Conservation (phyloP, 2,113 vertebrate genomes). For the Rhagologus leucostigma region DNA sequence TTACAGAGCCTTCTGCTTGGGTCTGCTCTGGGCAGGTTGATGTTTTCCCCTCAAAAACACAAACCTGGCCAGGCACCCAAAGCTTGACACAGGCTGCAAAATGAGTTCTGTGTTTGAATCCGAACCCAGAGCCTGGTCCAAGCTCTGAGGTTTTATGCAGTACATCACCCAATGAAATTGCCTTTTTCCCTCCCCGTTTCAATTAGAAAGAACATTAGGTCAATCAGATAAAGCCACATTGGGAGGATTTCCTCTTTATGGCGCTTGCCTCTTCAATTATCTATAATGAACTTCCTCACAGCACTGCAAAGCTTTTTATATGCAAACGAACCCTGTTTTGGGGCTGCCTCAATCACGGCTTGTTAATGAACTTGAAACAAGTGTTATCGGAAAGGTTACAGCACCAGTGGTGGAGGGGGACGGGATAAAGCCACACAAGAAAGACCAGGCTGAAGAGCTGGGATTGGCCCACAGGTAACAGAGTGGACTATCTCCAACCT, state of each 20-base stretch:
- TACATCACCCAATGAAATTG: slow-evolving; percentile 59
- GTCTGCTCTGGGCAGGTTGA: not conserved
- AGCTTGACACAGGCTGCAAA: not conserved
- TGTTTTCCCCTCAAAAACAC: not conserved
- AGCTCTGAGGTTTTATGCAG: slow-evolving; percentile 21
- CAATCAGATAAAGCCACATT: slow-evolving; percentile 71
- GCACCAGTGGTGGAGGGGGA: slow-evolving; percentile 32
- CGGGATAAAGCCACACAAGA: slow-evolving; percentile 7
- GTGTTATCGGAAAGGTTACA: slow-evolving; percentile 72
- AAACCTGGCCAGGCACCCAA: not conserved
- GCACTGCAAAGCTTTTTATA: slow-evolving; percentile 79
- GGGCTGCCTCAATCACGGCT: slow-evolving; percentile 77
- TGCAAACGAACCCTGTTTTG: slow-evolving; percentile 82
- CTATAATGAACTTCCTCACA: slow-evolving; percentile 91
- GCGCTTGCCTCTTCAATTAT: slow-evolving; percentile 84
- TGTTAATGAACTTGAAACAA: slow-evolving; percentile 87
- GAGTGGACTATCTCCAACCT: slow-evolving; percentile 26
- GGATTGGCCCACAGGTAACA: slow-evolving; percentile 55
- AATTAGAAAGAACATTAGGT: slow-evolving; percentile 76
- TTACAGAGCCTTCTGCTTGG: not conserved
- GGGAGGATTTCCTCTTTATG: slow-evolving; percentile 74
- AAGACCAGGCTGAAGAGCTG: slow-evolving; percentile 26
- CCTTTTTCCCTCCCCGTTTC: slow-evolving; percentile 66
- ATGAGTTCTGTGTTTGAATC: not conserved
- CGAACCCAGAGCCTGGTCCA: not conserved